Evolutionary conservation across 2,113 vertebrate genomes (phyloP), one percentile per base, ranked within the genome.

Genomic region (Nibea coibor): DNA sequence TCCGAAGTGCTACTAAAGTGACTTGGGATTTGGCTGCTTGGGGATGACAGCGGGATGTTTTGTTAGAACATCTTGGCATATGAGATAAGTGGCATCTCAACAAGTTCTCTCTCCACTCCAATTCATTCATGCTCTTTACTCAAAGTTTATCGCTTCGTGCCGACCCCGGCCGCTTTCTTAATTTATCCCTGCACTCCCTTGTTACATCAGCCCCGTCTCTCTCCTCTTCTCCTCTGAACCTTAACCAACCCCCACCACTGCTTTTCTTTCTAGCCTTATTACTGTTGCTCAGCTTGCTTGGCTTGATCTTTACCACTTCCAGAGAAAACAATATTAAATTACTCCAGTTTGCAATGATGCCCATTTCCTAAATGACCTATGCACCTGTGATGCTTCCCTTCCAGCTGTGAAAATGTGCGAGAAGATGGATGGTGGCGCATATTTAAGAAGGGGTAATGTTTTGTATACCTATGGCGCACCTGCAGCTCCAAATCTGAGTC

Each of bases 381-480:
- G 83, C 51, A 76, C 77, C 39, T 5, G 3, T 10, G 12, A n/a
- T 19, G 26, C 35, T 45, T 35, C 11, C 0, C 1, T 39, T 83
- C 61, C 31, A 47, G 57, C 54, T 58, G 14, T 65, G 58, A 59
- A 54, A 69, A 43, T 75, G 31, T 35, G 61, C 1, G 14, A 26
- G 15, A 56, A 68, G 59, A 81, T 63, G 56, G 28, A 77, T 66
- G 56, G 10, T n/a, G 9, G 54, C 1, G 11, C 72, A 64, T 76
- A 35, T 72, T 80, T 62, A 75, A 65, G 45, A 17, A 35, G 39
- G 66, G 70, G 62, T 66, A 71, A 63, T 85, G 48, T 82, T 81
- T 72, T 81, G 22, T 74, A 48, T 76, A 88, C 69, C 78, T 58
- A 43, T 26, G 24, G n/a, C 15, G 20, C 72, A 88, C 77, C 85